Percentiles rank a stretch among this genome's conserved stretches.
Conservation (phyloP, 2,888 invertebrate genomes). For the Drosophila cracens region DNA sequence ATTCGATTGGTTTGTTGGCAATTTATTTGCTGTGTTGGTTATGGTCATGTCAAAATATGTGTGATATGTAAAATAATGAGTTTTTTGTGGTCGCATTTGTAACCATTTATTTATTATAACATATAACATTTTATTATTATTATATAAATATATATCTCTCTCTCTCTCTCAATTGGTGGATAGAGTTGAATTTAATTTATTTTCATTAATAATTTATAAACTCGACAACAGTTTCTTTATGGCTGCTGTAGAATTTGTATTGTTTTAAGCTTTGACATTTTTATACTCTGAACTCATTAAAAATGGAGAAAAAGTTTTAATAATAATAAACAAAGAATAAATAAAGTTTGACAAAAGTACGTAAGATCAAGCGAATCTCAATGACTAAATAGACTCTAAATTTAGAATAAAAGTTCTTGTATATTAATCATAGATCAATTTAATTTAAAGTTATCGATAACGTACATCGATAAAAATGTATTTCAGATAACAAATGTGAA, state of each 20-base stretch:
- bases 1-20: conserved; percentile 69
- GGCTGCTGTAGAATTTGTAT: neutral
- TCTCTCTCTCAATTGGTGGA: neutral
- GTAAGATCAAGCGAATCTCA: no score
- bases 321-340: no score
- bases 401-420: no score
- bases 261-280: neutral
- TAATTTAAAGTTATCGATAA: no score
- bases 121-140: conserved; percentile 24
- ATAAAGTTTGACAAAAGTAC: no score
- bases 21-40: conserved; percentile 72
- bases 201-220: neutral
- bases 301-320: no score
- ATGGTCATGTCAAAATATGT: conserved; percentile 76
- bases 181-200: neutral
- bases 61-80: conserved; percentile 78
- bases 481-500: neutral
- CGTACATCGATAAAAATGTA: neutral
- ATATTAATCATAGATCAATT: no score
- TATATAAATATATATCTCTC: neutral
- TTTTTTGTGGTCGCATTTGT: conserved; percentile 65
- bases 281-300: neutral
- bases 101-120: conserved; percentile 48
- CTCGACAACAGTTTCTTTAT: neutral
- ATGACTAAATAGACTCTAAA: no score